A percentile compares a stretch with the other conserved stretches of the same genome.
Conservation (phyloP, 2,888 invertebrate genomes). For the Drosophila setosimentum region DNA sequence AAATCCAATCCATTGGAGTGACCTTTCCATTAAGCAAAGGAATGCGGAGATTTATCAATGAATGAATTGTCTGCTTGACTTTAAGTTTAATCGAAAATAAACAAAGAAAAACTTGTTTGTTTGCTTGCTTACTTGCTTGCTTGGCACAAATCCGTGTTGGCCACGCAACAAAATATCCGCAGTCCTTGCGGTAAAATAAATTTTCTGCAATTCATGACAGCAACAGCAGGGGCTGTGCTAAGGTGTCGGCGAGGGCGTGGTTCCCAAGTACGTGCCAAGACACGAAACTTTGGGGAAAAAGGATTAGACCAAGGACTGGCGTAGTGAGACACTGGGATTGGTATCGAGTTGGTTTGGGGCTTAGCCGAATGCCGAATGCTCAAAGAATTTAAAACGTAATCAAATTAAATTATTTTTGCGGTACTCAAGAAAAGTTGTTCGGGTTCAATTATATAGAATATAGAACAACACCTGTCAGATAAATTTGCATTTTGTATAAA, state of each 20-base stretch:
- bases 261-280: slow-evolving; percentile 69
- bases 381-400: slow-evolving; percentile 72
- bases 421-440: slow-evolving; percentile 57
- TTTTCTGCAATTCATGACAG: slow-evolving; percentile 73
- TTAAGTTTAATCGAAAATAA: slow-evolving; percentile 65
- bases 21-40: slow-evolving; percentile 44
- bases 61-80: slow-evolving; percentile 46
- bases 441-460: slow-evolving; percentile 23
- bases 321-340: not conserved
- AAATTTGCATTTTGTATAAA: slow-evolving; percentile 38
- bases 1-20: slow-evolving; percentile 35
- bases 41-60: slow-evolving; percentile 68
- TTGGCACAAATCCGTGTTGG: slow-evolving; percentile 56
- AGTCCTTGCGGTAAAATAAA: slow-evolving; percentile 78
- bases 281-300: slow-evolving; percentile 62
- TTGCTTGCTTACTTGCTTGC: slow-evolving; percentile 37
- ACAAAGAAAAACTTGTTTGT: slow-evolving; percentile 60
- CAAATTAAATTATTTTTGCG: slow-evolving; percentile 76
- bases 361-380: slow-evolving; percentile 29
- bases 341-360: not conserved
- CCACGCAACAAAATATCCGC: slow-evolving; percentile 36
- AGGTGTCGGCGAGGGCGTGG: slow-evolving; percentile 36
- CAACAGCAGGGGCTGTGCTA: slow-evolving; percentile 32
- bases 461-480: slow-evolving; percentile 21
- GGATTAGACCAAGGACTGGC: slow-evolving; percentile 51